Conservation (phyloP, 2,113 vertebrate genomes). For the Nothoprocta perdicaria region DNA sequence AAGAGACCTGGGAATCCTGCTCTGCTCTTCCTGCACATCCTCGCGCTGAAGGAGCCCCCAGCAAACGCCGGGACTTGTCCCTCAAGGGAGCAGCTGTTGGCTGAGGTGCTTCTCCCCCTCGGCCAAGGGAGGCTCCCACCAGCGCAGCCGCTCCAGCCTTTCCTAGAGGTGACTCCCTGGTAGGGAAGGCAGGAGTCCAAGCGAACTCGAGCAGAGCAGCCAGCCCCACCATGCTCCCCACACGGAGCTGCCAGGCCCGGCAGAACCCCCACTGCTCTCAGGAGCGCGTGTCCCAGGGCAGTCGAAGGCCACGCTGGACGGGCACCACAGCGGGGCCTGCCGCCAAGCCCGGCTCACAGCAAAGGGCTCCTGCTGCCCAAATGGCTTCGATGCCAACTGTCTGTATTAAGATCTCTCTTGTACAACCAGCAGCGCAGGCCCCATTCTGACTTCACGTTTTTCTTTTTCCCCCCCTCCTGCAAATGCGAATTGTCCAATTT, state of each 20-base stretch:
- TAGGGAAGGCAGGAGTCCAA: constrained; percentile 25
- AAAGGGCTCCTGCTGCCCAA: neutral
- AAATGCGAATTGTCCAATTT: neutral
- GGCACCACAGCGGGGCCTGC: rapidly evolving
- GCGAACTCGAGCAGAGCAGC: neutral
- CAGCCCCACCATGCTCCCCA: neutral
- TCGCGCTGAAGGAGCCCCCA: neutral
- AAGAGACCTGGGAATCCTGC: neutral
- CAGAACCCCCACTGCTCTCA: neutral
- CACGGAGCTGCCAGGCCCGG: neutral
- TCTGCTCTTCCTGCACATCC: constrained; percentile 24
- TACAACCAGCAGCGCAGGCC: neutral
- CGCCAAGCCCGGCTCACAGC: neutral
- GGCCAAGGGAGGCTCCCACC: neutral
- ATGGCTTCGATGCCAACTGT: neutral
- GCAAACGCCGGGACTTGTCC: neutral
- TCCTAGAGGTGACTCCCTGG: constrained; percentile 38
- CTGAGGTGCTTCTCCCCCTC: neutral
- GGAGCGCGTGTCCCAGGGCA: neutral
- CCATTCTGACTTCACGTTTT: neutral
- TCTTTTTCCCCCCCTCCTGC: neutral
- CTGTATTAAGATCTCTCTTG: neutral
- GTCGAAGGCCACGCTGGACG: neutral
- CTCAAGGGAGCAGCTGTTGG: neutral
- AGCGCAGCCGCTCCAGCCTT: neutral